Conservation (phyloP, 2,797 vertebrate genomes). For the Vultur gryphus region DNA sequence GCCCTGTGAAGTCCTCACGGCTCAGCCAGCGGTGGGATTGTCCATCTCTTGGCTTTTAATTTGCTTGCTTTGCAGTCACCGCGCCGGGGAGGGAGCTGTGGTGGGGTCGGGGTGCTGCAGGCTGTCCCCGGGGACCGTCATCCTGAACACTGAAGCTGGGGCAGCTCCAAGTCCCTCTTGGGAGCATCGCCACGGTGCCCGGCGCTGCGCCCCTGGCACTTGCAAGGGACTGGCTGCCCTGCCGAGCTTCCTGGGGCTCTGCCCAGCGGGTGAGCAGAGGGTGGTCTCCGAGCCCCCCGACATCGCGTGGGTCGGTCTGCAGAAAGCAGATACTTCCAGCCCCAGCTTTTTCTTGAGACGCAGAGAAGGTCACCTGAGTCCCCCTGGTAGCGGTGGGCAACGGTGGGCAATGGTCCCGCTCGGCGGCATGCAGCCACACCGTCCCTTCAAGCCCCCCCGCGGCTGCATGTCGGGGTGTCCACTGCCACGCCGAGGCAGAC, state of each 20-base stretch:
- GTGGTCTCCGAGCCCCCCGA: background rate
- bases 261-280: background rate
- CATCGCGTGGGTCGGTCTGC: rapidly evolving
- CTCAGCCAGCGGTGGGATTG: background rate
- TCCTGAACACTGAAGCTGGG: background rate
- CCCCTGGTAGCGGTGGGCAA: background rate
- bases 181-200: background rate
- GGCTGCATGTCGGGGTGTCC: background rate
- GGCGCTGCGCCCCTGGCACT: rapidly evolving
- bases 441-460: rapidly evolving
- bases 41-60: background rate
- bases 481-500: background rate
- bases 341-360: background rate
- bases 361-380: background rate
- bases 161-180: background rate
- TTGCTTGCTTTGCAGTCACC: background rate
- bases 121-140: background rate
- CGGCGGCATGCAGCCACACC: rapidly evolving
- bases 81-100: rapidly evolving
- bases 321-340: background rate
- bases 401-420: background rate
- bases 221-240: background rate
- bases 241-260: background rate
- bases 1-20: background rate
- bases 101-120: rapidly evolving